Conservation (phyloP, 2,888 invertebrate genomes). For the Drosophila multiciliata region DNA sequence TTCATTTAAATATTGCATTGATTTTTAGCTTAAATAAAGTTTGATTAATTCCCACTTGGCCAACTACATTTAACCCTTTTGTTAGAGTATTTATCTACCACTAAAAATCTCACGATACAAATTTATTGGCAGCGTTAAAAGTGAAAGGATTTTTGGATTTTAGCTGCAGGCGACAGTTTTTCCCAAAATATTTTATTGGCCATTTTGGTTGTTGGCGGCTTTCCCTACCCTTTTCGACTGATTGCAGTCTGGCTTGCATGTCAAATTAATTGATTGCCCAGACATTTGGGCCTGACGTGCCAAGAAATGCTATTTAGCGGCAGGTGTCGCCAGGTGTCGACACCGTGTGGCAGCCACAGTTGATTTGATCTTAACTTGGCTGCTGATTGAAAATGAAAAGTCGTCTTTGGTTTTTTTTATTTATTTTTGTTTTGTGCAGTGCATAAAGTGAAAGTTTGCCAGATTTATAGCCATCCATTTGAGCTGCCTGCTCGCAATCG, state of each 20-base stretch:
- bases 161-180: slow-evolving; percentile 21
- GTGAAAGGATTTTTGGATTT: slow-evolving; percentile 67
- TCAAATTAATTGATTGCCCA: slow-evolving; percentile 74
- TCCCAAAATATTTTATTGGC: slow-evolving; percentile 37
- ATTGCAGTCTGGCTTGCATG: slow-evolving; percentile 63
- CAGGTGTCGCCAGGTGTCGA: slow-evolving; percentile 70
- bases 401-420: slow-evolving; percentile 28
- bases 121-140: slow-evolving; percentile 64
- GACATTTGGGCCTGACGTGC: slow-evolving; percentile 54
- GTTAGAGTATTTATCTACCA: slow-evolving; percentile 20
- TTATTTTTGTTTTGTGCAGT: slow-evolving; percentile 33
- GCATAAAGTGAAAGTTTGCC: slow-evolving; percentile 64
- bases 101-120: slow-evolving; percentile 48
- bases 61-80: neutral
- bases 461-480: slow-evolving; percentile 61
- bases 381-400: slow-evolving; percentile 70
- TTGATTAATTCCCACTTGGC: neutral
- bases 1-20: neutral
- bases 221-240: slow-evolving; percentile 58
- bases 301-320: slow-evolving; percentile 42
- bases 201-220: slow-evolving; percentile 29
- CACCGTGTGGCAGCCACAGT: slow-evolving; percentile 22
- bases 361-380: slow-evolving; percentile 55
- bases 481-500: slow-evolving; percentile 36
- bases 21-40: neutral